Evolutionary conservation across 1,140 invertebrate genomes (phyloP), one percentile per base, ranked within the genome.

Genomic region (Drosophila ficusphila): DNA sequence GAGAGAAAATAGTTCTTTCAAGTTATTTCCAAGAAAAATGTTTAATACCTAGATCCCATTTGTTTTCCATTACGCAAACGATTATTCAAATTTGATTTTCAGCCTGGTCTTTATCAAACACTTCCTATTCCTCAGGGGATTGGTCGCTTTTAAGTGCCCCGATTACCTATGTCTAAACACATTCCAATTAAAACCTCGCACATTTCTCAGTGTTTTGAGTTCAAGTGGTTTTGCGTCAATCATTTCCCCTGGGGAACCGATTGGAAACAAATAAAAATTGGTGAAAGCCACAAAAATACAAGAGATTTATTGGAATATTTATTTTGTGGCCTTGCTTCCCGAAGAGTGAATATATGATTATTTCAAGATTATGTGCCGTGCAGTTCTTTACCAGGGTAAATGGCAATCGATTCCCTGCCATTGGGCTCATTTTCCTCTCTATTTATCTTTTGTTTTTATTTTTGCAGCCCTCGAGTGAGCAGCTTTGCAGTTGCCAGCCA

Each of bases 401-500:
- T 21, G 2, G 2, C 0, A 7, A 36, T 21, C 54, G 60, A n/a
- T 38, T 8, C 58, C 1, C 6, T 19, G 5, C 19, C 19, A 16
- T 1, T 14, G 27, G 7, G 9, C 33, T 8, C 36, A 44, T 60
- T 62, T 58, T 60, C 25, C 36, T 25, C 25, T 25, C 19, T 36
- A 65, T 51, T 51, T 67, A 64, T 51, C 39, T 33, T 65, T 74
- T 57, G 18, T 58, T 52, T 71, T 49, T 39, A 44, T 56, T 74
- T 42, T 49, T 56, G 39, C 68, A 62, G 73, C 39, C 39, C 82
- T 74, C 56, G 67, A 86, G 64, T 75, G 70, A 34, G 76, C 60
- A 74, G 58, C 34, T 36, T 25, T 48, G 62, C 36, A 73, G 73
- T 61, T 56, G 75, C 53, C 47, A n/a, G n/a, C 42, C 49, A 74